Conservation (phyloP, 1,140 invertebrate species). For the Nephotettix cincticeps region DNA sequence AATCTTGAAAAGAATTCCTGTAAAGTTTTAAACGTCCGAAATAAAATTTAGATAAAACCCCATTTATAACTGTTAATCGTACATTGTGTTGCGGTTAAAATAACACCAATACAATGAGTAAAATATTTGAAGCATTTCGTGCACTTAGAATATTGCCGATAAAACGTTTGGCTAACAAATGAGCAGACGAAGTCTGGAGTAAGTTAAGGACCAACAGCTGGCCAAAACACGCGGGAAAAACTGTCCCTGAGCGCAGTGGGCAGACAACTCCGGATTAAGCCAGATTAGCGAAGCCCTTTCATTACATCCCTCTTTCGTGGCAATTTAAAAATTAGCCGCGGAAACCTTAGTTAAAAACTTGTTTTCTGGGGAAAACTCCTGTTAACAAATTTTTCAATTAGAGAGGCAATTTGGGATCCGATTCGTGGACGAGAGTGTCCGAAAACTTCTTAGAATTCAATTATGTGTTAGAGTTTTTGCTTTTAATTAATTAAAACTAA, state of each 20-base stretch:
- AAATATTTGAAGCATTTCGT: too few relatives aligned
- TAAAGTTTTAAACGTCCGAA: too few relatives aligned
- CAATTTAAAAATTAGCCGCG: conserved; percentile 12
- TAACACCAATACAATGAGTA: too few relatives aligned
- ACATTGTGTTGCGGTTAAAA: too few relatives aligned
- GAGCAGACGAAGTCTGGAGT: too few relatives aligned
- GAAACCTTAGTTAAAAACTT: conserved; percentile 12
- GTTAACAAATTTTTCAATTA: conserved; percentile 6
- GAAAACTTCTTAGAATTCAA: background rate
- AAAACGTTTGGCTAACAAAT: too few relatives aligned
- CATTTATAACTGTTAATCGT: too few relatives aligned
- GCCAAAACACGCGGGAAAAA: background rate
- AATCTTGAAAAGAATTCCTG: too few relatives aligned
- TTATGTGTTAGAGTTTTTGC: background rate
- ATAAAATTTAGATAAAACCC: too few relatives aligned
- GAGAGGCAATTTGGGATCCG: background rate
- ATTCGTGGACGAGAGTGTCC: background rate
- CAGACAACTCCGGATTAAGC: background rate
- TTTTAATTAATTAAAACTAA: background rate
- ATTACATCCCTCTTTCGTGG: background rate
- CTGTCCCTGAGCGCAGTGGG: background rate
- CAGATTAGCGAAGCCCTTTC: background rate
- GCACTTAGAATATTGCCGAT: too few relatives aligned
- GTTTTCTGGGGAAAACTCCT: background rate
- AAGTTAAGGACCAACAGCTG: background rate